Evolutionary conservation across 2,797 vertebrate genomes (phyloP).

Genomic region (Lagorchestes hirsutus): DNA sequence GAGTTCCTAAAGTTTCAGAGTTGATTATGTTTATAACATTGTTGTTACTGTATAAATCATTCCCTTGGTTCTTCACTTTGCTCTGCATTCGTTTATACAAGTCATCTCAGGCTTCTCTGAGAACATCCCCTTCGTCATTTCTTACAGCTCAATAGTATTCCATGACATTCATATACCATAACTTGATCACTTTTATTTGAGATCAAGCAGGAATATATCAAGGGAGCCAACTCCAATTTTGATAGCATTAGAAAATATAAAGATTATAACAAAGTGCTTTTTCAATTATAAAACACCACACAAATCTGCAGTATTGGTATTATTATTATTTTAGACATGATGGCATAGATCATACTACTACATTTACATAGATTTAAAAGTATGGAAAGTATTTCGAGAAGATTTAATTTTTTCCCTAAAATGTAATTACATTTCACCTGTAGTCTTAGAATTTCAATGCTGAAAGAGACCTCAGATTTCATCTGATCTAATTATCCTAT

Average conservation of each 20-base stretch:
- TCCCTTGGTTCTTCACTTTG: background rate
- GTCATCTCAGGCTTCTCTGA: background rate
- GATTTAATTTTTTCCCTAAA: background rate
- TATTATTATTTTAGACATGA: background rate
- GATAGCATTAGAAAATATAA: background rate
- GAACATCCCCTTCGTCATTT: background rate
- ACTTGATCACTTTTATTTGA: background rate
- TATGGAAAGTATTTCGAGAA: slow-evolving; percentile 7
- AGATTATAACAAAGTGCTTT: background rate
- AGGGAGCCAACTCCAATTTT: background rate
- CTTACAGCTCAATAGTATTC: background rate
- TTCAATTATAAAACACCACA: background rate
- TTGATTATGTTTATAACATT: background rate
- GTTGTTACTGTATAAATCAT: background rate
- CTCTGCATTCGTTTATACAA: background rate
- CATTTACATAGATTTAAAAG: background rate
- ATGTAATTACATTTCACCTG: slow-evolving; percentile 5
- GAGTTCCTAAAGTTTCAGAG: background rate
- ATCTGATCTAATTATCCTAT: background rate
- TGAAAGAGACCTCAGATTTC: slow-evolving; percentile 47
- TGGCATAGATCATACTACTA: background rate
- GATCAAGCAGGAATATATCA: background rate
- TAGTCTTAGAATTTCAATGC: slow-evolving; percentile 35
- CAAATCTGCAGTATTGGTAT: background rate
- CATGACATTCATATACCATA: background rate